phyloP scores from a whole-genome alignment of 2,888 invertebrate species.

The Lordiphosa fenestrarum region DNA sequence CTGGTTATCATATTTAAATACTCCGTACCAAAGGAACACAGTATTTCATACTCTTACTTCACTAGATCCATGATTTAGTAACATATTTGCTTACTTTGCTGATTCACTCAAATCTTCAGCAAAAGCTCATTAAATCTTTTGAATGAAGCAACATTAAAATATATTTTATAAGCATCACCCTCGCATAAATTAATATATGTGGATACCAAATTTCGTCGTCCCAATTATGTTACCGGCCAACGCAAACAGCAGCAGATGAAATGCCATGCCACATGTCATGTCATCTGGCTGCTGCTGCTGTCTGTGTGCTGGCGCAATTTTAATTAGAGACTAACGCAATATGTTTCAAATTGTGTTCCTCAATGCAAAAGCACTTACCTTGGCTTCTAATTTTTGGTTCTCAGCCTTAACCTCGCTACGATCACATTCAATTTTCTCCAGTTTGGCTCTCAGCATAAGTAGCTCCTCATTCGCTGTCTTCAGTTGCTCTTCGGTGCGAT shows the following conservation, averaged over 20 bases:
- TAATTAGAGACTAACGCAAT: slow-evolving; percentile 33
- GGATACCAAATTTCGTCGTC: slow-evolving; percentile 41
- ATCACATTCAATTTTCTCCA: slow-evolving; percentile 94
- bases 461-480: slow-evolving; percentile 92
- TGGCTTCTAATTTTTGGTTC: slow-evolving; percentile 93
- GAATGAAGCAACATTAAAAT: too few species aligned
- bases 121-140: too few species aligned
- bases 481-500: slow-evolving; percentile 95
- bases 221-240: slow-evolving; percentile 45
- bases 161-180: too few species aligned
- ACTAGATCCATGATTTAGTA: too few species aligned
- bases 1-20: too few species aligned
- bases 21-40: too few species aligned
- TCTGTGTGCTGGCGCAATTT: slow-evolving; percentile 24
- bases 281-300: slow-evolving; percentile 14
- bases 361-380: slow-evolving; percentile 84
- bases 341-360: too few species aligned
- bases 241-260: slow-evolving; percentile 31
- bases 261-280: slow-evolving; percentile 32
- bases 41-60: too few species aligned
- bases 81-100: too few species aligned
- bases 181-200: too few species aligned
- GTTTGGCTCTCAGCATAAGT: slow-evolving; percentile 88
- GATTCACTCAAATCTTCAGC: too few species aligned
- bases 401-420: slow-evolving; percentile 91